Evolutionary conservation across 2,888 invertebrate genomes (phyloP).

Genomic region (Prionchulus punctatus): DNA sequence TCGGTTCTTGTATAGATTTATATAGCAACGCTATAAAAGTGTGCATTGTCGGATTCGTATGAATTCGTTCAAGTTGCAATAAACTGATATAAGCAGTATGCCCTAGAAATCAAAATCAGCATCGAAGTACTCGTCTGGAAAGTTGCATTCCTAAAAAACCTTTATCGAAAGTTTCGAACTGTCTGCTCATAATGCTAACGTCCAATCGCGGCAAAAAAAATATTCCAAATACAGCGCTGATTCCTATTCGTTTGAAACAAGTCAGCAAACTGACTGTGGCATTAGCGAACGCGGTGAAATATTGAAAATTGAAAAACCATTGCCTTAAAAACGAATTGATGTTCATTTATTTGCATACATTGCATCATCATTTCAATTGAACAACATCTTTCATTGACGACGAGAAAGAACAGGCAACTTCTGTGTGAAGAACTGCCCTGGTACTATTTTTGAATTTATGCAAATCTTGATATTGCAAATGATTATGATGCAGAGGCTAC

Average conservation of each 20-base stretch:
- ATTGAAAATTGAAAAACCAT: not conserved
- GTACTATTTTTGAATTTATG: too few species aligned
- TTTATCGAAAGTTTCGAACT: not conserved
- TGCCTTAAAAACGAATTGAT: not conserved
- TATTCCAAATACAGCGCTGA: not conserved
- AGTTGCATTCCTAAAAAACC: not conserved
- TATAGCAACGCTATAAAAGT: not conserved
- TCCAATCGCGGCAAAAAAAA: not conserved
- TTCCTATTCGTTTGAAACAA: not conserved
- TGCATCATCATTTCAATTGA: too few species aligned
- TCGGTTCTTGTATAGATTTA: too few species aligned
- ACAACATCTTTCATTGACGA: too few species aligned
- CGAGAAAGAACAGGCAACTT: too few species aligned
- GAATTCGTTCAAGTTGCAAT: not conserved
- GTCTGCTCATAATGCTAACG: not conserved
- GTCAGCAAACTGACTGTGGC: not conserved
- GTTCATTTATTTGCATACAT: too few species aligned
- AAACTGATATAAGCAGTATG: not conserved
- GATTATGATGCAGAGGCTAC: too few species aligned
- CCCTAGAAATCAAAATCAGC: not conserved
- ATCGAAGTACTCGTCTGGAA: not conserved
- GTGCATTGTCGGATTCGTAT: not conserved
- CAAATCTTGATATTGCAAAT: too few species aligned
- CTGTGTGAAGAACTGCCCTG: too few species aligned
- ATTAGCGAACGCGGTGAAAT: not conserved